These are phyloP conservation scores for Pollenia labialis DNA, from an alignment of 2,888 invertebrate species.

Conservation along the genomic window DNA sequence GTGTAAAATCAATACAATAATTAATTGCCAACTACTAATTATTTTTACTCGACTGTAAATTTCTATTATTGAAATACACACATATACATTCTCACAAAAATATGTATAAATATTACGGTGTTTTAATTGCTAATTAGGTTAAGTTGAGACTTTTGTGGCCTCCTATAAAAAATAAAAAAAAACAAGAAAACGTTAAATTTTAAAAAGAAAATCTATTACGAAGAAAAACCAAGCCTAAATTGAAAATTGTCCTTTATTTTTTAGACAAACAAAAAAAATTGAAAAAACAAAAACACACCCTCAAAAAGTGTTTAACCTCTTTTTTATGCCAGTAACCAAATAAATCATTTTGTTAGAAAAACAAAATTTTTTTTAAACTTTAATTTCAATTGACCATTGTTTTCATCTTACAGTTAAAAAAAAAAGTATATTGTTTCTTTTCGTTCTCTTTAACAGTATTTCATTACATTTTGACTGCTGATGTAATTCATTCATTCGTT, in stretches of 20 bases:
- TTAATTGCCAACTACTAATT: background rate
- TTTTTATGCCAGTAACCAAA: conserved; percentile 58
- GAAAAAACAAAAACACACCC: conserved; percentile 71
- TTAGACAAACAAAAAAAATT: conserved; percentile 44
- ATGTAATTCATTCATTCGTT: conserved; percentile 51
- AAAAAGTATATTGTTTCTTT: conserved; percentile 58
- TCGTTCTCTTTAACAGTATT: conserved; percentile 32
- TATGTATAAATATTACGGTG: conserved; percentile 21
- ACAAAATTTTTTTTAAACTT: conserved; percentile 28
- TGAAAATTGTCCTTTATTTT: conserved; percentile 68
- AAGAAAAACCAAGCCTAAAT: conserved; percentile 60
- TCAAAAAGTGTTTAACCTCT: conserved; percentile 67
- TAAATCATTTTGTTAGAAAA: conserved; percentile 61
- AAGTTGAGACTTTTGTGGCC: conserved; percentile 52
- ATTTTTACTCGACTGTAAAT: background rate
- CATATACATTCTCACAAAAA: conserved; percentile 18
- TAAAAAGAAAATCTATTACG: conserved; percentile 32
- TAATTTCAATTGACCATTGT: conserved; percentile 72
- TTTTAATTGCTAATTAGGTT: conserved; percentile 69
- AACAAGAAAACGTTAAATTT: conserved; percentile 12
- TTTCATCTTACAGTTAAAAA: conserved; percentile 28
- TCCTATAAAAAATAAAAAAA: background rate
- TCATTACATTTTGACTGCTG: conserved; percentile 48
- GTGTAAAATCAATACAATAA: too few species aligned
- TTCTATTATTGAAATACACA: too few species aligned